Evolutionary conservation across 1,140 invertebrate genomes (phyloP), one percentile per base, ranked within the genome.

Genomic region (Tribolium castaneum): DNA sequence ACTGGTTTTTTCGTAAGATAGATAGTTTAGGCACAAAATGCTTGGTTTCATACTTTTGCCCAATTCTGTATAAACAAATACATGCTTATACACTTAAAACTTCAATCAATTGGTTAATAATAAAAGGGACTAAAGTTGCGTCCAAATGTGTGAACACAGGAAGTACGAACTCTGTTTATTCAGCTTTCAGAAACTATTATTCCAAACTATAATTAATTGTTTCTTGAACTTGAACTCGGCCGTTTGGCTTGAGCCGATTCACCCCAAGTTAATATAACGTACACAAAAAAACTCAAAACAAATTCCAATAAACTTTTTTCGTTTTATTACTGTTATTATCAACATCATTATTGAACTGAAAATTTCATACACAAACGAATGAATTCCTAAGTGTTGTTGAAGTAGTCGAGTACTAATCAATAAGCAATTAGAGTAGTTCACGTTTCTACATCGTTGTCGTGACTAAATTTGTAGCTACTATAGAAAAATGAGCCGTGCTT

Each of bases 401-500:
- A 66, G 30, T 35, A 66, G n/a, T 22, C 1, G 12, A 66, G 30
- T 66, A 66, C 59, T 66, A 66, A 66, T 66, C 59, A 66, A 66
- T 66, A 66, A 66, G 59, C 30, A 34, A 66, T 66, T 66, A 66
- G 59, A 66, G 59, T 66, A 34, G 39, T 34, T 12, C 25, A 66
- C 19, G 30, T 66, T 66, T 39, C 30, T 13, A 34, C 7, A 66
- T 12, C 25, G 30, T 66, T 14, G 10, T 66, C 30, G 59, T 66
- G 10, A 22, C 16, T 22, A 16, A 22, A 59, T 30, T 30, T 30
- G n/a, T 6, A 14, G 51, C 12, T 19, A 13, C n/a, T 19, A 52
- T 52, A 52, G 14, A 52, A 52, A 14, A 14, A n/a, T 66, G 7
- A 45, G 9, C 3, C n/a, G n/a, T 10, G 39, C n/a, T 45, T n/a